These are phyloP conservation scores for Drosophila kikkawai DNA, from an alignment of 1,140 invertebrate genomes.

Conservation along the genomic window DNA sequence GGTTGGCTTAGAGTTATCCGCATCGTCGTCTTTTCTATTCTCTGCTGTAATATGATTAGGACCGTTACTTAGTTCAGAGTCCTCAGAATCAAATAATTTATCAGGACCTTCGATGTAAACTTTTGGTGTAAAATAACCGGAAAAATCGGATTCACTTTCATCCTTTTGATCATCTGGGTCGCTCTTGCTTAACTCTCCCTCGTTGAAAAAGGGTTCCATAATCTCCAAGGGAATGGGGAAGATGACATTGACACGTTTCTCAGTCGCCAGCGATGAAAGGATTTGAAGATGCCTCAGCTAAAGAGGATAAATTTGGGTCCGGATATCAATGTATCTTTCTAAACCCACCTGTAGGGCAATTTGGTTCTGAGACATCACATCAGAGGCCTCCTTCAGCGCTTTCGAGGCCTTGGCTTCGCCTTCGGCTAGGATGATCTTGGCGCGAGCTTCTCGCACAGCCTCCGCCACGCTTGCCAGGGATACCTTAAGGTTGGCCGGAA, in stretches of 20 bases:
- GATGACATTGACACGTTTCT: slow-evolving; percentile 98
- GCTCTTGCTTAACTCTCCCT: background rate
- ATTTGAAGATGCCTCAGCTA: slow-evolving; percentile 88
- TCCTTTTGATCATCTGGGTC: background rate
- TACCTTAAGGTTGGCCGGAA: slow-evolving; percentile 92
- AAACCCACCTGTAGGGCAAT: slow-evolving; percentile 92
- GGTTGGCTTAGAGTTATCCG: background rate
- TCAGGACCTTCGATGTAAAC: background rate
- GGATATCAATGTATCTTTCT: background rate
- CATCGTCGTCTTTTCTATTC: too few species aligned
- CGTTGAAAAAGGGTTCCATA: slow-evolving; percentile 31
- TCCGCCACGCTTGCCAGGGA: slow-evolving; percentile 95
- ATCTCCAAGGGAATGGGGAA: slow-evolving; percentile 96
- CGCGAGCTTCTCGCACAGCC: slow-evolving; percentile 88
- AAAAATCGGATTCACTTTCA: background rate
- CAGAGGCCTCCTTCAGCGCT: slow-evolving; percentile 95
- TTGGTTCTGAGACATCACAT: slow-evolving; percentile 94
- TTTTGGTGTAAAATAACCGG: slow-evolving; percentile 14
- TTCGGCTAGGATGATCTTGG: slow-evolving; percentile 93
- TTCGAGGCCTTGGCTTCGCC: slow-evolving; percentile 95
- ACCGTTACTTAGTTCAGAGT: too few species aligned
- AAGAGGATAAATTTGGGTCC: background rate
- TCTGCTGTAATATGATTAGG: background rate
- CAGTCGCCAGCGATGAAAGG: slow-evolving; percentile 95
- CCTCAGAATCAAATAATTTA: background rate